A percentile compares a stretch with the other conserved stretches of the same genome.
Conservation (phyloP, 92 coral and sea anemone genomes). For the Epizoanthus ramosus region DNA sequence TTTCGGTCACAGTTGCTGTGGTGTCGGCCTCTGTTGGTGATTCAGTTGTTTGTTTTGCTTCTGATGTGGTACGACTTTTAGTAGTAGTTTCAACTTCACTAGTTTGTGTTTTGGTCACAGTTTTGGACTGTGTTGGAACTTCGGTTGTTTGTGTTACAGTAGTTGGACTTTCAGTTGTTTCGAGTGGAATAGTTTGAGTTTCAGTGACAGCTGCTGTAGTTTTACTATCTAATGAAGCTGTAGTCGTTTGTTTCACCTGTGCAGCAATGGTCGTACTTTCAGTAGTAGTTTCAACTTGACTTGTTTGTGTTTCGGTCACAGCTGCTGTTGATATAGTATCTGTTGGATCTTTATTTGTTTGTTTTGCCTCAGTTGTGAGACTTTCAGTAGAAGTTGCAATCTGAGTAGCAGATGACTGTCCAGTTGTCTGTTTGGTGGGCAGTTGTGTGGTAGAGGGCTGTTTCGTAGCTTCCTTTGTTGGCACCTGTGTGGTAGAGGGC, state of each 20-base stretch:
- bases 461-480: neutral
- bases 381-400: neutral
- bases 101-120: neutral
- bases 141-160: neutral
- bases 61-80: neutral
- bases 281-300: neutral
- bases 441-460: conserved; percentile 1
- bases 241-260: neutral
- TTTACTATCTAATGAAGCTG: neutral
- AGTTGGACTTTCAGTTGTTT: neutral
- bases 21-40: neutral
- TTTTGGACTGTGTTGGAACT: neutral
- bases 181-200: neutral
- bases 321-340: neutral
- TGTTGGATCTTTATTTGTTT: neutral
- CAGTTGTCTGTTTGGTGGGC: neutral
- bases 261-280: neutral
- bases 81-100: neutral
- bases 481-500: neutral
- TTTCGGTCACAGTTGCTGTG: too few species aligned
- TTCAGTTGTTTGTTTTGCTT: neutral
- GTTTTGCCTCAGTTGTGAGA: neutral
- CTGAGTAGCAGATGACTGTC: neutral
- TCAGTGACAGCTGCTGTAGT: neutral
- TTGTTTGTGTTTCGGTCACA: neutral